Evolutionary conservation across 2,113 vertebrate species (phyloP).

Genomic region (Rissa tridactyla): DNA sequence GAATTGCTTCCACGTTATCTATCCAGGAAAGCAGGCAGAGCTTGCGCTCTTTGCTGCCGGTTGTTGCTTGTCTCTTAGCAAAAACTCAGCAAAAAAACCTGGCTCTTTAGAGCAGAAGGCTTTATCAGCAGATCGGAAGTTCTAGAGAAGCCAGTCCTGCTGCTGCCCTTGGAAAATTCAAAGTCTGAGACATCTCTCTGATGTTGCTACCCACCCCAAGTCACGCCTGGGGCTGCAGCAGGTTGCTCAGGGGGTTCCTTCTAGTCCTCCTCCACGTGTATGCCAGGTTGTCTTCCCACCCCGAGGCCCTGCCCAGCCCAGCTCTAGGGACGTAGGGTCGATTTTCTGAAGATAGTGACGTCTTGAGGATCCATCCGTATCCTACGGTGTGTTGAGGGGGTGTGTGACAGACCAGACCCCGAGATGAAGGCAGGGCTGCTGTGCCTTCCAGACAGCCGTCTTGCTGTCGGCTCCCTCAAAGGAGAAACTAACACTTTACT

Average conservation of each 20-base stretch:
- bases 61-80: neutral
- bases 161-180: neutral
- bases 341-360: neutral
- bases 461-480: neutral
- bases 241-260: neutral
- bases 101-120: neutral
- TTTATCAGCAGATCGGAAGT: conserved; percentile 15
- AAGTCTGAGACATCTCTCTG: neutral
- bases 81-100: neutral
- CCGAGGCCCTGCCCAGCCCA: neutral
- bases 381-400: accelerated
- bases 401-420: neutral
- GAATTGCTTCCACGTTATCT: neutral
- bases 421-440: neutral
- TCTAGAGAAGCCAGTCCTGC: neutral
- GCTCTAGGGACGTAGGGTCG: neutral
- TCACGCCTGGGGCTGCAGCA: accelerated
- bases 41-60: neutral
- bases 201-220: neutral
- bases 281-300: neutral
- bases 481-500: neutral
- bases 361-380: neutral
- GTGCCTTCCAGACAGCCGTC: neutral
- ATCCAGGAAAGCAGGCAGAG: accelerated
- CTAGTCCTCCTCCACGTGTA: neutral